Evolutionary conservation across 2,113 vertebrate genomes (phyloP).

Genomic region (Tinamus guttatus): DNA sequence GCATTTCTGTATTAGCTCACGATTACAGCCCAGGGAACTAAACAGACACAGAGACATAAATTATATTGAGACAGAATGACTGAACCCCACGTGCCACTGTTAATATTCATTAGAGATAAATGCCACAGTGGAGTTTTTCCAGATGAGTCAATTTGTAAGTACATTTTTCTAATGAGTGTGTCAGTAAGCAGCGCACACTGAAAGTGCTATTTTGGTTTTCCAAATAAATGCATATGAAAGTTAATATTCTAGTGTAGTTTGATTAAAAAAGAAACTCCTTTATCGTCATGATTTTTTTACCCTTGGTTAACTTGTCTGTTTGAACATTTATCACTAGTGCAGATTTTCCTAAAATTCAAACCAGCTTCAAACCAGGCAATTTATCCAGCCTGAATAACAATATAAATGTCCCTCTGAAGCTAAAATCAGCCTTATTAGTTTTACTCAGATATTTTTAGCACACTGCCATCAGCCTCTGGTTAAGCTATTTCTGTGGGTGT

Average conservation of each 20-base stretch:
- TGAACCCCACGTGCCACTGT: not conserved
- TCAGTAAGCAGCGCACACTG: not conserved
- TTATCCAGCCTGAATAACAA: not conserved
- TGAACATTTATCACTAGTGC: not conserved
- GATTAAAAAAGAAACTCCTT: not conserved
- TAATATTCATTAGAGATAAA: not conserved
- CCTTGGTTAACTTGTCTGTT: not conserved
- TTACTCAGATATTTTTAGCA: not conserved
- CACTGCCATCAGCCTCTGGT: not conserved
- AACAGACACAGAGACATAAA: not conserved
- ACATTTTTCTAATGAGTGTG: not conserved
- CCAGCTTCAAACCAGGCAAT: not conserved
- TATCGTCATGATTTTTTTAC: not conserved
- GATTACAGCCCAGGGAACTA: not conserved
- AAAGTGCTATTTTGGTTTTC: not conserved
- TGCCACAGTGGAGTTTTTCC: not conserved
- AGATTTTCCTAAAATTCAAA: not conserved
- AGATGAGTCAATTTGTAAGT: not conserved
- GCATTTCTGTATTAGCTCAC: not conserved
- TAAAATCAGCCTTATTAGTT: not conserved
- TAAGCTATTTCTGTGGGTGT: not conserved
- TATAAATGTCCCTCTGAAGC: not conserved
- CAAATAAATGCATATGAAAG: not conserved
- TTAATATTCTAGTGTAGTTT: not conserved
- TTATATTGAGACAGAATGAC: not conserved